Evolutionary conservation across 2,888 invertebrate genomes (phyloP).

Genomic region (Mimas tiliae): DNA sequence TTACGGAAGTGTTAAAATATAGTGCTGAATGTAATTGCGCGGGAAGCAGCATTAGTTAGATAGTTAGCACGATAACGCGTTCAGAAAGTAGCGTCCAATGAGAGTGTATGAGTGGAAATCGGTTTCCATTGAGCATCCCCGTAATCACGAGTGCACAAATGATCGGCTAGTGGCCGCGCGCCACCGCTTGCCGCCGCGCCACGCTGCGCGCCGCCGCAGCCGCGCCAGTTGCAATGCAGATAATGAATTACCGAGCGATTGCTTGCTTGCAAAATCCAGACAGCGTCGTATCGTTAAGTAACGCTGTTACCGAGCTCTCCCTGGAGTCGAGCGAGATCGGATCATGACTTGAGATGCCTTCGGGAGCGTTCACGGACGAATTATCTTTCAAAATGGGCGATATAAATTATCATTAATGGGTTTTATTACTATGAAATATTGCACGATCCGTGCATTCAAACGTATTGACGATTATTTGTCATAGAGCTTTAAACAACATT

Average conservation of each 20-base stretch:
- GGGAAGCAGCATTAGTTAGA: conserved; percentile 55
- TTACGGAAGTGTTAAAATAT: conserved; percentile 55
- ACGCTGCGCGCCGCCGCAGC: conserved; percentile 35
- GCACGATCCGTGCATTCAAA: conserved; percentile 55
- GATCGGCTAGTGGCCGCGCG: conserved; percentile 50
- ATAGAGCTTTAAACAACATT: conserved; percentile 20
- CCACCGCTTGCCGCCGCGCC: conserved; percentile 34
- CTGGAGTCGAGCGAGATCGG: conserved; percentile 51
- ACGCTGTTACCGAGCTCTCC: conserved; percentile 67
- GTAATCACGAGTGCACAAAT: conserved; percentile 72
- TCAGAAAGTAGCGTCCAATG: conserved; percentile 57
- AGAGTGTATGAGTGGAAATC: conserved; percentile 50
- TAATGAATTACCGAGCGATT: conserved; percentile 75
- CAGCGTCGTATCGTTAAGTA: conserved; percentile 66
- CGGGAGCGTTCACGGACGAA: conserved; percentile 73
- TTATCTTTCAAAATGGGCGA: conserved; percentile 72
- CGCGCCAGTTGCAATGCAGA: conserved; percentile 60
- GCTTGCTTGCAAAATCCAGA: conserved; percentile 76
- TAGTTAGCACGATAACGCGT: conserved; percentile 41
- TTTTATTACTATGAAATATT: conserved; percentile 71
- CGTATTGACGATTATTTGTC: conserved; percentile 46
- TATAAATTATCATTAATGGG: conserved; percentile 73
- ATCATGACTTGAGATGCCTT: conserved; percentile 73
- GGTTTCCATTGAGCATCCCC: conserved; percentile 65
- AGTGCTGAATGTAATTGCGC: conserved; percentile 51